Evolutionary conservation across 2,888 invertebrate genomes (phyloP).

Genomic region (Standfussiana lucernea): DNA sequence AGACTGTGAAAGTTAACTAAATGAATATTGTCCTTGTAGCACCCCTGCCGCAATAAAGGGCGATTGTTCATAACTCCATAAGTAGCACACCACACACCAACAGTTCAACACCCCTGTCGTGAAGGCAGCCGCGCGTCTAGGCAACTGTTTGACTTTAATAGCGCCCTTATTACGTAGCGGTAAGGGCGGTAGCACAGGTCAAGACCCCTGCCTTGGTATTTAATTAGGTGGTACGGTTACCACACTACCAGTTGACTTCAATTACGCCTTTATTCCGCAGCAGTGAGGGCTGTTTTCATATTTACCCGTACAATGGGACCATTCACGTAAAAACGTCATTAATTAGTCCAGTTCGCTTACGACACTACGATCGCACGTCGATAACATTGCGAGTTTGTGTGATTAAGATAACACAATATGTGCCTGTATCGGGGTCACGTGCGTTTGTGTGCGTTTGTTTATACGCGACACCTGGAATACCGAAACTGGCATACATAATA

Average conservation of each 20-base stretch:
- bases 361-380: conserved; percentile 47
- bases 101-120: conserved; percentile 41
- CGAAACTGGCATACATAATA: not conserved
- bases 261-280: conserved; percentile 3
- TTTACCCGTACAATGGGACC: not conserved
- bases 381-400: conserved; percentile 32
- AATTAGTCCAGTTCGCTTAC: conserved; percentile 54
- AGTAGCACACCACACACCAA: conserved; percentile 30
- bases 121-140: not conserved
- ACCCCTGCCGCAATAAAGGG: conserved; percentile 36
- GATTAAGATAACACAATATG: conserved; percentile 44
- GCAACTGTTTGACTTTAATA: not conserved
- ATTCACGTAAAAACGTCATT: conserved; percentile 59
- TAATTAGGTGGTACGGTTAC: not conserved
- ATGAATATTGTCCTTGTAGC: not conserved
- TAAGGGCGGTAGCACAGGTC: conserved; percentile 20
- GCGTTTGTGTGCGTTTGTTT: conserved; percentile 3
- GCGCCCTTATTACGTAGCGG: not conserved
- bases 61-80: conserved; percentile 36
- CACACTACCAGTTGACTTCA: not conserved
- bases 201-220: conserved; percentile 14
- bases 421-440: conserved; percentile 7
- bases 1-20: conserved; percentile 15
- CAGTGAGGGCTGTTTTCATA: not conserved
- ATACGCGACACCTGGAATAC: conserved; percentile 16